Percentiles rank a stretch among this genome's conserved stretches.
phyloP scores from a whole-genome alignment of 2,113 vertebrate genomes.

The Toxotes jaculatrix region DNA sequence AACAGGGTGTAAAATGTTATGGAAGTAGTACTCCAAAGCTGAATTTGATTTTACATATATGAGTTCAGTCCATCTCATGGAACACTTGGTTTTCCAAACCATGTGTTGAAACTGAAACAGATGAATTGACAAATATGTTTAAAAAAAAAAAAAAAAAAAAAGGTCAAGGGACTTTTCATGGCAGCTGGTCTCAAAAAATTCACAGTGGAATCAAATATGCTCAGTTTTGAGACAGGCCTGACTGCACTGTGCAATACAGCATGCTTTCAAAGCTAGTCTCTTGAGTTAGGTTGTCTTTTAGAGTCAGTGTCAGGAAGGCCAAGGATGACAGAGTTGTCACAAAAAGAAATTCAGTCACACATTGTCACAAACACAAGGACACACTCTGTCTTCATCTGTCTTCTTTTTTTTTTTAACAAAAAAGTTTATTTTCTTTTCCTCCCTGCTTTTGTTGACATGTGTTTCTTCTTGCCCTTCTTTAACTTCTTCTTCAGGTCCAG shows the following conservation, averaged over 20 bases:
- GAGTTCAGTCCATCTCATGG: constrained; percentile 32
- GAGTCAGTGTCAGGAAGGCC: constrained; percentile 59
- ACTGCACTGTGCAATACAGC: constrained; percentile 46
- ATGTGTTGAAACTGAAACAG: constrained; percentile 38
- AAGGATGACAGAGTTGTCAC: constrained; percentile 59
- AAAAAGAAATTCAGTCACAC: constrained; percentile 43
- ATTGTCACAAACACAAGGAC: constrained; percentile 59
- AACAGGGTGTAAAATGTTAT: constrained; percentile 25
- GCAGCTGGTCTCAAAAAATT: constrained; percentile 35
- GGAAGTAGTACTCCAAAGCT: constrained; percentile 22
- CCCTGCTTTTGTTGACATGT: constrained; percentile 16
- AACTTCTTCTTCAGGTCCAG: constrained; percentile 3
- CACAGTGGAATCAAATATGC: constrained; percentile 51
- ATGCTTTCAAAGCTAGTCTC: constrained; percentile 49
- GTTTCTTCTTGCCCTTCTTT: constrained; percentile 29
- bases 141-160: constrained; percentile 26
- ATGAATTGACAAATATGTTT: constrained; percentile 50
- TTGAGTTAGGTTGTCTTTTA: constrained; percentile 59
- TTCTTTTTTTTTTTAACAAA: constrained; percentile 19
- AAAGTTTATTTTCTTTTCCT: constrained; percentile 39
- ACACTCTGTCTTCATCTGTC: constrained; percentile 55
- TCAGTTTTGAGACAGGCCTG: constrained; percentile 41
- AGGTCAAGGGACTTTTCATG: constrained; percentile 39
- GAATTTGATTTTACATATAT: constrained; percentile 44
- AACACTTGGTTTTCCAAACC: constrained; percentile 37